Base-by-base conservation (phyloP, 2,113 vertebrate species). In the Rallus limicola region DNA sequence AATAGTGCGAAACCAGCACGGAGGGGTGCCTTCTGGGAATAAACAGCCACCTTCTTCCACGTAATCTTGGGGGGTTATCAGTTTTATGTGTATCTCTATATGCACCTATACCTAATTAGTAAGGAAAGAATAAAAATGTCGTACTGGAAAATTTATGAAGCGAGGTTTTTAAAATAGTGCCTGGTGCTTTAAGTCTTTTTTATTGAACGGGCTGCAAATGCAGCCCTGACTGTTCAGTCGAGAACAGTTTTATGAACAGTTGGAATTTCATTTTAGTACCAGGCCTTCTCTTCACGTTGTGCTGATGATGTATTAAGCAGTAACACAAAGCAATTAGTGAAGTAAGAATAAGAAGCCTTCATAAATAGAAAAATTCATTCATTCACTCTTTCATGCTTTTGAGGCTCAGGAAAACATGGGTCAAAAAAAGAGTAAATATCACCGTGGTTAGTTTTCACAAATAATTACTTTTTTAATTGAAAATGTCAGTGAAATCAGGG, bases 401-500 rank as follows among this genome's bases (percentile, higher is more conserved):
- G 56, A 79, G 53, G 28, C 72, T 82, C 42, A 55, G 72, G 86
- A 59, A 90, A 83, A 63, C 40, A 55, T 19, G 55, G 63, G 44
- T 80, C 38, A 85, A 23, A 82, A 46, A 70, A 89, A 69, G n/a
- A 72, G 55, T 76, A 82, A 53, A 59, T 86, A 69, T 58, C 46
- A 34, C 6, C 77, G 29, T 63, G 16, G 26, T 44, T 93, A 83
- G 18, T 94, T 96, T 94, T 93, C 83, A 85, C n/a, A 81, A 93
- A 89, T 75, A 93, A 76, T 85, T 92, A 80, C 18, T 24, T 83
- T 88, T 97, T 84, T 14, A 92, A 88, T 75, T 84, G 42, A 86
- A 93, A 82, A 44, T 91, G 75, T 74, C 56, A 5, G 18, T 85
- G 68, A 72, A 94, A 92, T 83, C 86, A 79, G 89, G 55, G 19